Percentiles rank a stretch among this genome's conserved stretches.
These are phyloP conservation scores for Ametastegia equiseti DNA, from an alignment of 2,888 invertebrate genomes.

Conservation along the genomic window DNA sequence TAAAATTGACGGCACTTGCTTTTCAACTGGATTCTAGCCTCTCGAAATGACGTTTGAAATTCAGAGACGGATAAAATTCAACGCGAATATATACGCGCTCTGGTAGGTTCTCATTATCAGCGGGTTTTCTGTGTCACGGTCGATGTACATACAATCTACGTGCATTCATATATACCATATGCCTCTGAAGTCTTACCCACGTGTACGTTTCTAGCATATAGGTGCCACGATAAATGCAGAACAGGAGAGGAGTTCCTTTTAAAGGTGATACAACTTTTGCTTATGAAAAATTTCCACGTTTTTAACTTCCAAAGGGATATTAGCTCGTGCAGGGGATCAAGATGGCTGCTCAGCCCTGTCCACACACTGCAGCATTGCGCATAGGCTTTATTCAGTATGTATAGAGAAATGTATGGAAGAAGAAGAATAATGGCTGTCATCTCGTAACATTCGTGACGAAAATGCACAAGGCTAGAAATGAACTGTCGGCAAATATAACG, in stretches of 20 bases:
- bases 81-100: neutral
- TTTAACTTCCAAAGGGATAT: neutral
- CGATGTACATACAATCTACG: slow-evolving; percentile 4
- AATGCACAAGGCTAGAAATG: neutral
- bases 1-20: neutral
- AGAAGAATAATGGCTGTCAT: neutral
- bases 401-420: neutral
- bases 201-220: no score
- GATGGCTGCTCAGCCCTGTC: neutral
- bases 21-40: neutral
- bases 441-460: neutral
- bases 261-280: neutral
- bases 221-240: no score
- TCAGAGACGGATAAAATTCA: neutral
- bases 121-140: slow-evolving; percentile 19
- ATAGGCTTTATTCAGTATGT: no score
- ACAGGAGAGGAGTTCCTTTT: no score
- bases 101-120: neutral
- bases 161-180: neutral
- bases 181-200: no score
- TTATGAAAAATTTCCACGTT: neutral
- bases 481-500: neutral
- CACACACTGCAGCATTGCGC: no score
- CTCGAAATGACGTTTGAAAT: slow-evolving; percentile 7
- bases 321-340: neutral